These are phyloP conservation scores for Melikaiella ostensackeni DNA, from an alignment of 2,888 invertebrate species.

Conservation along the genomic window DNA sequence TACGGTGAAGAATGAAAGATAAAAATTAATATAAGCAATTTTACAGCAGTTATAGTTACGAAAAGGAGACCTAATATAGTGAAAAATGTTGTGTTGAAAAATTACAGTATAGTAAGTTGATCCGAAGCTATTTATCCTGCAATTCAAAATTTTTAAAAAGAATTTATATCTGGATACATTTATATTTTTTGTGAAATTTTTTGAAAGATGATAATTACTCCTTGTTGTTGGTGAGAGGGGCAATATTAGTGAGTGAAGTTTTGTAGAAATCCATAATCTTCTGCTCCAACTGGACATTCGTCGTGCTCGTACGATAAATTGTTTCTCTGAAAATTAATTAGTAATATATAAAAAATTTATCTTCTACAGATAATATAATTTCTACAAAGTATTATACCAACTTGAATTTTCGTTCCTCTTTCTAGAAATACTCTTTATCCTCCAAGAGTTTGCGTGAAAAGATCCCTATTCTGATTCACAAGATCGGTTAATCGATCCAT, in stretches of 20 bases:
- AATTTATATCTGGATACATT: slow-evolving; percentile 79
- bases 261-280: slow-evolving; percentile 99
- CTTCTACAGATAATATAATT: not conserved
- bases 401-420: slow-evolving; percentile 95
- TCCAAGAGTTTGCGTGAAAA: slow-evolving; percentile 94
- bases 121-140: slow-evolving; percentile 88
- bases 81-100: too few relatives aligned
- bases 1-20: too few relatives aligned
- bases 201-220: not conserved
- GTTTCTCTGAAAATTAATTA: slow-evolving; percentile 82
- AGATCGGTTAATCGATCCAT: slow-evolving; percentile 96
- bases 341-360: slow-evolving; percentile 37
- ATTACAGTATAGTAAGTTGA: too few relatives aligned
- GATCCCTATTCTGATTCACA: slow-evolving; percentile 94
- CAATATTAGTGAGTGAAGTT: slow-evolving; percentile 75
- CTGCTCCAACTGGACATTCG: slow-evolving; percentile 93
- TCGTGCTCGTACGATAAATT: slow-evolving; percentile 92
- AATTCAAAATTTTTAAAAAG: slow-evolving; percentile 49
- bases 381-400: slow-evolving; percentile 61
- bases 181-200: slow-evolving; percentile 82
- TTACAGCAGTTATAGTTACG: too few relatives aligned
- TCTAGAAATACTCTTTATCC: slow-evolving; percentile 96
- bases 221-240: not conserved
- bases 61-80: too few relatives aligned
- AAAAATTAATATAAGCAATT: too few relatives aligned